Percentiles rank a stretch among this genome's conserved stretches.
Evolutionary conservation across 2,113 vertebrate genomes (phyloP).

Genomic region (Nothoprocta perdicaria): DNA sequence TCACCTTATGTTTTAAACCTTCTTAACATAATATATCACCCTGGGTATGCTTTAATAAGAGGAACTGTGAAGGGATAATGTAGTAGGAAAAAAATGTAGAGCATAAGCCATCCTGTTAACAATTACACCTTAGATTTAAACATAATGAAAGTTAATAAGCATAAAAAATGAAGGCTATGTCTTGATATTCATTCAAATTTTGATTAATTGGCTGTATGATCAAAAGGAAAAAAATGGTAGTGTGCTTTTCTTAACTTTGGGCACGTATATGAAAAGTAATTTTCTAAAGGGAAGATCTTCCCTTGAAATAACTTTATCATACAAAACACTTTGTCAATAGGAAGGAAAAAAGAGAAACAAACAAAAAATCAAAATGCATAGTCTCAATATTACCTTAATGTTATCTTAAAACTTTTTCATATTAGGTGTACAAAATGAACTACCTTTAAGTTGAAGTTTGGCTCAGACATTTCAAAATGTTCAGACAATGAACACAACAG

Average conservation of each 20-base stretch:
- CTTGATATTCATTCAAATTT: conserved; percentile 76
- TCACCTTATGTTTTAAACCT: conserved; percentile 92
- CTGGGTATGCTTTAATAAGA: conserved; percentile 84
- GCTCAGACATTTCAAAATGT: conserved; percentile 44
- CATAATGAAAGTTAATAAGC: conserved; percentile 85
- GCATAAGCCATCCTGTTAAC: conserved; percentile 84
- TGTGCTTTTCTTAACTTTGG: conserved; percentile 50
- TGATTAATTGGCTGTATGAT: conserved; percentile 79
- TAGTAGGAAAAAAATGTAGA: conserved; percentile 71
- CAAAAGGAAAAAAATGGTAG: conserved; percentile 67
- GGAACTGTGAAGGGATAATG: conserved; percentile 85
- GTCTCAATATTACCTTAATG: conserved; percentile 25
- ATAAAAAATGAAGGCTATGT: conserved; percentile 78
- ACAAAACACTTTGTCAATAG: background rate
- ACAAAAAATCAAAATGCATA: background rate
- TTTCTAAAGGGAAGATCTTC: conserved; percentile 52
- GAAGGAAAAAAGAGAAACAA: background rate
- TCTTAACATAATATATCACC: conserved; percentile 99
- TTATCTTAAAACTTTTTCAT: conserved; percentile 23
- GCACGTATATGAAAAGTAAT: conserved; percentile 26
- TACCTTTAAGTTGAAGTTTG: conserved; percentile 40
- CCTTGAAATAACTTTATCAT: conserved; percentile 52
- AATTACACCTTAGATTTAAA: conserved; percentile 79
- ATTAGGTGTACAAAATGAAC: conserved; percentile 44
- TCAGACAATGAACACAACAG: conserved; percentile 57